Conservation (phyloP, 2,113 vertebrate species). For the sheep (Ovis aries) region DNA sequence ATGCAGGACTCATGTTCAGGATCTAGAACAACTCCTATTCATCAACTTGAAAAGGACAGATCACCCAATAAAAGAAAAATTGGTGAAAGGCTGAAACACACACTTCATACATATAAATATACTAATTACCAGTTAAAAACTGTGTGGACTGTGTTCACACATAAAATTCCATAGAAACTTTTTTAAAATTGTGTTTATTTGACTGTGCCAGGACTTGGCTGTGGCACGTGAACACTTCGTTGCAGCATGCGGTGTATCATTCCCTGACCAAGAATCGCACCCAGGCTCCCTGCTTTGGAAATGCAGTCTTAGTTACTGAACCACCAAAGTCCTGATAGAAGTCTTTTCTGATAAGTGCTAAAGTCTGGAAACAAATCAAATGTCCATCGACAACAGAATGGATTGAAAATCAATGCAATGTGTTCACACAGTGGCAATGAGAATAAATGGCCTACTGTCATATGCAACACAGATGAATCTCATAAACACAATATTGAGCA, state of each 20-base stretch:
- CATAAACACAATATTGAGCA: not conserved
- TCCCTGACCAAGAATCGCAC: not conserved
- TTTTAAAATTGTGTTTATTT: accelerated
- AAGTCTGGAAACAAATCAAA: not conserved
- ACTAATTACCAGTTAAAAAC: not conserved
- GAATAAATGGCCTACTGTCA: not conserved
- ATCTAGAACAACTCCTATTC: not conserved
- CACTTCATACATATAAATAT: not conserved
- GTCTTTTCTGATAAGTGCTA: not conserved
- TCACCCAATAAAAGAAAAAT: not conserved
- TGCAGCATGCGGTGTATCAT: not conserved
- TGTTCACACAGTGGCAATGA: not conserved
- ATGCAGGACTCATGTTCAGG: not conserved
- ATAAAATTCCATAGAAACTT: not conserved
- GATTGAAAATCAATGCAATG: not conserved
- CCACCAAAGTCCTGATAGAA: not conserved
- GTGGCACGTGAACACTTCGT: not conserved
- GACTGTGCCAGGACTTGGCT: not conserved
- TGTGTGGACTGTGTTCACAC: not conserved
- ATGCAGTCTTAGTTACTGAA: not conserved
- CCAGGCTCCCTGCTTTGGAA: not conserved
- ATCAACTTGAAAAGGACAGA: not conserved
- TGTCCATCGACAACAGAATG: not conserved
- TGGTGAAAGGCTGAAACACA: not conserved
- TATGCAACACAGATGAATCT: not conserved